Evolutionary conservation across 2,888 invertebrate species (phyloP), one percentile per base, ranked within the genome.

Genomic region (Drosophila cognata): DNA sequence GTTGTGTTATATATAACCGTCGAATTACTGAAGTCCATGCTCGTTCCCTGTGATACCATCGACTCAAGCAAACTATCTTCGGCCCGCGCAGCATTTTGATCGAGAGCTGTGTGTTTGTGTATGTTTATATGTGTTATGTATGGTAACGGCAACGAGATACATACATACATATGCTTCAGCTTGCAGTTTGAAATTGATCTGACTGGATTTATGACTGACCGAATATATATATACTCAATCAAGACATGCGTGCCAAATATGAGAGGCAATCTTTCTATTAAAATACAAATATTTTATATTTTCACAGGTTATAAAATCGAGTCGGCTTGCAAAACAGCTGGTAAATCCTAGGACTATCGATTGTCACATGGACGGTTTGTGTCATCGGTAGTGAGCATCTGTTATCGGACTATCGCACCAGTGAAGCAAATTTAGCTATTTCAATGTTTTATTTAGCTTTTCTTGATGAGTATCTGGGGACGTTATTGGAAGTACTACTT

Each of bases 291-390:
- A 65, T 70, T 62, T 35, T 59, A 70, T 70, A 78, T 48, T 78
- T 77, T 65, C 51, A 63, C 61, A 82, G 82, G 78, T 82, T 85
- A 82, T 72, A 76, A 81, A 82, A 72, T 66, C 74, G 57, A 75
- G 71, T 71, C 60, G 55, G 46, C 51, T 43, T 63, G 43, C 48
- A 43, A 35, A 73, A 55, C 75, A 71, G 75, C 75, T 76, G 75
- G 41, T 46, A 6, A 36, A 66, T 36, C 41, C 58, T 18, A 62
- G 28, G 35, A 8, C 11, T 41, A 73, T 65, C 75, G 75, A 74
- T 53, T 60, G 10, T 29, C 35, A 3, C 33, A 11, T 53, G 36
- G n/a, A 35, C 21, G n/a, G 36, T 29, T 6, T 6, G n/a, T 59
- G 4, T 16, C 18, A 66, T 67, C 67, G 53, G 6, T 25, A 38